Conservation (phyloP, 2,797 vertebrate genomes). For the Poecilia velifera region DNA sequence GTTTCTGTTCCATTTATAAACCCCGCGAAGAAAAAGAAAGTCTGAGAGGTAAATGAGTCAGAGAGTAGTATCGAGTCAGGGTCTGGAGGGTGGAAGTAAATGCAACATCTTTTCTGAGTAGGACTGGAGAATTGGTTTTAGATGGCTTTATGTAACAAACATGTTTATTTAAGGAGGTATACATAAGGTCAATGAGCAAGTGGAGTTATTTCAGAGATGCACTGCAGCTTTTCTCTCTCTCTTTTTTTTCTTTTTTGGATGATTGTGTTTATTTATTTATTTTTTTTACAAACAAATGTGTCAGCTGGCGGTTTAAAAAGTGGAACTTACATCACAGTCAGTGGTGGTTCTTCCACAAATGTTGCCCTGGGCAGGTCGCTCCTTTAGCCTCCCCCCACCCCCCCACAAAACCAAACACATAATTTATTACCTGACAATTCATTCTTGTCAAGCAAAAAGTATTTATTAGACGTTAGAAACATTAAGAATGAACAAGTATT, state of each 20-base stretch:
- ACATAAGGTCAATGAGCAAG: neutral
- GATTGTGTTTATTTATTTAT: neutral
- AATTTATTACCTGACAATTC: neutral
- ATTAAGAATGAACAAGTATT: neutral
- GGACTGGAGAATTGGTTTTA: conserved; percentile 13
- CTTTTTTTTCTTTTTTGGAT: neutral
- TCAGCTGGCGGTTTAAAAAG: neutral
- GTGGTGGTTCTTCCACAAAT: neutral
- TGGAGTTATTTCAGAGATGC: conserved; percentile 6
- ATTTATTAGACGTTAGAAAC: neutral
- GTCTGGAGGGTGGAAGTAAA: conserved; percentile 36
- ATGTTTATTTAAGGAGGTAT: conserved; percentile 23
- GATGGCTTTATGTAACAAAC: conserved; percentile 35
- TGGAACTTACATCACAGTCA: neutral
- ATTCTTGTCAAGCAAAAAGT: neutral
- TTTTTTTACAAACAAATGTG: neutral
- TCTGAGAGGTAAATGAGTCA: conserved; percentile 38
- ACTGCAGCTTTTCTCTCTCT: neutral
- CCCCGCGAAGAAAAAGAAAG: conserved; percentile 38
- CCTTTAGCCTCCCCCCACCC: neutral
- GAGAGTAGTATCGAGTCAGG: conserved; percentile 42
- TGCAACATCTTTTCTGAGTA: conserved; percentile 37
- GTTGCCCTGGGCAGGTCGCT: neutral
- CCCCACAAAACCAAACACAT: neutral
- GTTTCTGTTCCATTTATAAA: conserved; percentile 56